Percentiles rank a stretch among this genome's conserved stretches.
phyloP scores from a whole-genome alignment of 2,113 vertebrate genomes.

The Oncorhynchus keta region DNA sequence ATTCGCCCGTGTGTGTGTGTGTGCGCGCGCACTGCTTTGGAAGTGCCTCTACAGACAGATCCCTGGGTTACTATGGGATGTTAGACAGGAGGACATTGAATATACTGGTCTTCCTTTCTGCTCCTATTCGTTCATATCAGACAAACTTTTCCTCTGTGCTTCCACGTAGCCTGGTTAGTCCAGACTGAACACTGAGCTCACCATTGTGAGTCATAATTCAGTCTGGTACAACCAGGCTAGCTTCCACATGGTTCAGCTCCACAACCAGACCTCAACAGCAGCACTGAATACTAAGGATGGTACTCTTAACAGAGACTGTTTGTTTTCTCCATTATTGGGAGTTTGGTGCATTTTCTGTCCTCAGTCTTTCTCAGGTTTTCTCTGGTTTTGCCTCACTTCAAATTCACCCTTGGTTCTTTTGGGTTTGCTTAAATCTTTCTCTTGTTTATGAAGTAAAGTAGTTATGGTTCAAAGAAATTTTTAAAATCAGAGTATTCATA shows the following conservation, averaged over 20 bases:
- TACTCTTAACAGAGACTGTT: neutral
- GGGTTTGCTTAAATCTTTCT: neutral
- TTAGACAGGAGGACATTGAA: constrained; percentile 36
- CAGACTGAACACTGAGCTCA: neutral
- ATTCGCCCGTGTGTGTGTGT: neutral
- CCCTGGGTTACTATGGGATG: constrained; percentile 18
- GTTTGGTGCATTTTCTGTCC: neutral
- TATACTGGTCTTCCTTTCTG: neutral
- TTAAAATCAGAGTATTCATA: neutral
- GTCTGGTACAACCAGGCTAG: too few species aligned
- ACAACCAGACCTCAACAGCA: constrained; percentile 6
- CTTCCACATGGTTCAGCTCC: constrained; percentile 1
- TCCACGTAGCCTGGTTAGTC: constrained; percentile 18
- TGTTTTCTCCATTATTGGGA: too few species aligned
- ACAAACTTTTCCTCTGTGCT: constrained; percentile 16
- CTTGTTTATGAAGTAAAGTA: neutral
- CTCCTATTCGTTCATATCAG: constrained; percentile 18
- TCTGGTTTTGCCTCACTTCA: neutral
- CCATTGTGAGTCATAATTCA: too few species aligned
- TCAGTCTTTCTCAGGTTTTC: neutral
- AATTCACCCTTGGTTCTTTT: neutral
- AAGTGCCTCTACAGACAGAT: constrained; percentile 68
- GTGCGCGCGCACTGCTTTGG: constrained; percentile 52
- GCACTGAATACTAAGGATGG: constrained; percentile 48
- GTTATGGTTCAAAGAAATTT: neutral